phyloP scores from a whole-genome alignment of 2,113 vertebrate species.

The Onychostruthus taczanowskii region DNA sequence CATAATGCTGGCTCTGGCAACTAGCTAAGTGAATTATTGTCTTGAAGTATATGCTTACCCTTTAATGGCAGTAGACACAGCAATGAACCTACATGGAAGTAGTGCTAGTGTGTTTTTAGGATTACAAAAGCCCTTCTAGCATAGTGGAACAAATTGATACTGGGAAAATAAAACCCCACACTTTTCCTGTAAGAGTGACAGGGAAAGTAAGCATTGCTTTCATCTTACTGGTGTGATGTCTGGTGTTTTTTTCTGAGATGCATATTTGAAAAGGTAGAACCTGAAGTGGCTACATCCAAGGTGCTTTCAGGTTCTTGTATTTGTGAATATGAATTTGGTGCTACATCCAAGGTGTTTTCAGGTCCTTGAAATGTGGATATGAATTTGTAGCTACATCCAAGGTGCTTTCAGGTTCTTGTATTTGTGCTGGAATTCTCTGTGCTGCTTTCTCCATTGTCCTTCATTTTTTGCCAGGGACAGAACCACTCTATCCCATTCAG shows the following conservation, averaged over 20 bases:
- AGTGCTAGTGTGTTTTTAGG: neutral
- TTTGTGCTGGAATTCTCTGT: neutral
- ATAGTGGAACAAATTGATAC: neutral
- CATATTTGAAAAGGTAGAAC: neutral
- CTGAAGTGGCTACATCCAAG: neutral
- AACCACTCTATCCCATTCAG: neutral
- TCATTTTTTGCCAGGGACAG: neutral
- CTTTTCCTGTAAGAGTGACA: neutral
- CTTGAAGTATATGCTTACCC: conserved; percentile 28
- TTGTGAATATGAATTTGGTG: neutral
- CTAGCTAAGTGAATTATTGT: conserved; percentile 54
- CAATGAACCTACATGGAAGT: neutral
- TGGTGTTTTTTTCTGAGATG: neutral
- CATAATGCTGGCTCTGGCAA: conserved; percentile 53
- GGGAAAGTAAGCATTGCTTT: neutral
- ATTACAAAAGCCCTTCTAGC: neutral
- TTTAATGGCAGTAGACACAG: conserved; percentile 1
- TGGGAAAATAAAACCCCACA: neutral
- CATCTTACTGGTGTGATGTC: neutral
- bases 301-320: neutral
- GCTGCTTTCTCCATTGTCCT: neutral
- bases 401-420: neutral
- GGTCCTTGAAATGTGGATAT: neutral
- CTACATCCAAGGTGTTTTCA: neutral
- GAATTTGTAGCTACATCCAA: neutral